Percentiles rank a stretch among this genome's conserved stretches.
phyloP scores from a whole-genome alignment of 1,140 invertebrate genomes.

The Scaptomyza hsui region DNA sequence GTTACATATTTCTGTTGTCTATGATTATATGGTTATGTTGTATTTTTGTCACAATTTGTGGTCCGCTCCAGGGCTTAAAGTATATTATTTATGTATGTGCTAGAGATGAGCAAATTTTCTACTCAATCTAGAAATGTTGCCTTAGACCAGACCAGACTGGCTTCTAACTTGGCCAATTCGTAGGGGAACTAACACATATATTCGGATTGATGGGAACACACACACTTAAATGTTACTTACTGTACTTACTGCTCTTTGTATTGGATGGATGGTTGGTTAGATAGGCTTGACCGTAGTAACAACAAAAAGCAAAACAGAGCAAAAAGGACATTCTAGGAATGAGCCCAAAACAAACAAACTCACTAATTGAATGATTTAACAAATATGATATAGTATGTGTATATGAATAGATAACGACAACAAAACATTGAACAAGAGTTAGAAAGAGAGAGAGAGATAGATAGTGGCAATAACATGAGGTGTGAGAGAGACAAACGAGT shows the following conservation, averaged over 20 bases:
- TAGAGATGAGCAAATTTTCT: slow-evolving; percentile 38
- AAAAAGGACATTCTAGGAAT: slow-evolving; percentile 42
- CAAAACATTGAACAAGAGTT: slow-evolving; percentile 58
- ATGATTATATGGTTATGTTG: slow-evolving; percentile 24
- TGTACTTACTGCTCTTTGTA: slow-evolving; percentile 45
- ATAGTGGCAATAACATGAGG: slow-evolving; percentile 2
- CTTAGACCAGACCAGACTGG: slow-evolving; percentile 15
- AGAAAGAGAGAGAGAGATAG: slow-evolving; percentile 31
- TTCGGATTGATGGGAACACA: neutral
- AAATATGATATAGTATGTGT: slow-evolving; percentile 22
- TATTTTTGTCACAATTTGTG: slow-evolving; percentile 36
- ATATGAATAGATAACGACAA: slow-evolving; percentile 38
- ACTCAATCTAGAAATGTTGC: slow-evolving; percentile 50
- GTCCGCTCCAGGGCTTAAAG: neutral
- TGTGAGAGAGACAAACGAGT: slow-evolving; percentile 42
- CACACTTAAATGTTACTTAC: slow-evolving; percentile 40
- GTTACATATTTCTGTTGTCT: slow-evolving; percentile 28
- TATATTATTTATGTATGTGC: slow-evolving; percentile 1
- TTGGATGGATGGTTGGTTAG: slow-evolving; percentile 5
- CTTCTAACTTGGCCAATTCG: neutral
- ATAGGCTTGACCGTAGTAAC: slow-evolving; percentile 16
- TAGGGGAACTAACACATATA: slow-evolving; percentile 16
- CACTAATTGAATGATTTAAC: slow-evolving; percentile 22
- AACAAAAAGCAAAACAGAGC: slow-evolving; percentile 38
- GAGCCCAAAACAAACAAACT: slow-evolving; percentile 33